These are phyloP conservation scores for Geopemphigus sp. DNA, from an alignment of 1,140 invertebrate species.

Conservation along the genomic window DNA sequence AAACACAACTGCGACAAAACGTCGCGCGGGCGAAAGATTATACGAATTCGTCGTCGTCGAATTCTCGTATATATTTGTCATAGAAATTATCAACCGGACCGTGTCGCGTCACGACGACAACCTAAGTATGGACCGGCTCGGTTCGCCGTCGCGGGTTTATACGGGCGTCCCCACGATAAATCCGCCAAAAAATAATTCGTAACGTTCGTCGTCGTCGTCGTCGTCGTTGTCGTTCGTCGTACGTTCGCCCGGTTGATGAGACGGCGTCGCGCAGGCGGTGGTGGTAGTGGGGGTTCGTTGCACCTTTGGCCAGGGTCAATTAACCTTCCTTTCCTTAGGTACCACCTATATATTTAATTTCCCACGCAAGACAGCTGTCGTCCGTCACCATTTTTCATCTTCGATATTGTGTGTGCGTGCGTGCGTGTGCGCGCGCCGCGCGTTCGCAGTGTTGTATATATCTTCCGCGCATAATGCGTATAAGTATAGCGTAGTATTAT, in stretches of 20 bases:
- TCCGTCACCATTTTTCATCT: slow-evolving; percentile 49
- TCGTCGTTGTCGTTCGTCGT: neutral
- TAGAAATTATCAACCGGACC: slow-evolving; percentile 47
- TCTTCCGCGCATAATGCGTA: neutral
- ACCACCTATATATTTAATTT: slow-evolving; percentile 27
- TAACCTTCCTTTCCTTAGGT: slow-evolving; percentile 44
- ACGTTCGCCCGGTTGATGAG: neutral
- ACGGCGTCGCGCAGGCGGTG: neutral
- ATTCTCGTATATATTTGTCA: neutral
- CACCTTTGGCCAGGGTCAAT: slow-evolving; percentile 49
- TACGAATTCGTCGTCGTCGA: slow-evolving; percentile 2
- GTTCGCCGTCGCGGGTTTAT: neutral
- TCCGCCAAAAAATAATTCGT: slow-evolving; percentile 26
- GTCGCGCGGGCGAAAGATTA: slow-evolving; percentile 26
- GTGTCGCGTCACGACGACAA: slow-evolving; percentile 35
- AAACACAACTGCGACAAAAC: slow-evolving; percentile 40
- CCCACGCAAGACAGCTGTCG: slow-evolving; percentile 50
- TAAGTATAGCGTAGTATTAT: neutral
- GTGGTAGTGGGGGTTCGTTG: slow-evolving; percentile 33
- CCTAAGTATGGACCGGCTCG: neutral
- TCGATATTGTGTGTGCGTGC: slow-evolving; percentile 29
- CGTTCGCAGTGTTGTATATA: neutral
- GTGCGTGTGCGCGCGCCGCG: neutral
- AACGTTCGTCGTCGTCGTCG: neutral
- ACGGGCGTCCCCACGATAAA: neutral